Percentiles rank a stretch among this genome's conserved stretches.
Conservation (phyloP, 2,888 invertebrate genomes). For the Rhimphoctona megacephalus region DNA sequence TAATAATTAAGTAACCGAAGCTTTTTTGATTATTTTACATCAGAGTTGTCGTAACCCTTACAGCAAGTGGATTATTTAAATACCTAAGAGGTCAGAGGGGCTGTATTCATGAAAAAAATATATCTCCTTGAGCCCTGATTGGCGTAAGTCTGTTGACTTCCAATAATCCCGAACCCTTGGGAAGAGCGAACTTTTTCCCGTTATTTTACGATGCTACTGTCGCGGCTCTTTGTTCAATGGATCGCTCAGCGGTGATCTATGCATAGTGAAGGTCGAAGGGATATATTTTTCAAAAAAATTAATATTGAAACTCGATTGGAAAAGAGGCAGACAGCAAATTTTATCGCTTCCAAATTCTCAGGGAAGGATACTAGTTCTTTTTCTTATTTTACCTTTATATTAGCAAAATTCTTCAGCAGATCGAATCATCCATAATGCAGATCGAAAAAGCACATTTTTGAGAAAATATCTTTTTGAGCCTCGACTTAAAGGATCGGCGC, state of each 20-base stretch:
- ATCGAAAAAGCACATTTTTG: neutral
- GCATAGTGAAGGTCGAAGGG: constrained; percentile 12
- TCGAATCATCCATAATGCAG: neutral
- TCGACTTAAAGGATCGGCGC: neutral
- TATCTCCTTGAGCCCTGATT: constrained; percentile 19
- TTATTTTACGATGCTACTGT: neutral
- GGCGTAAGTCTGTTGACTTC: constrained; percentile 12
- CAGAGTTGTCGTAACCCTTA: neutral
- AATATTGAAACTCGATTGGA: neutral
- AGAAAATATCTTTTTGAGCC: neutral
- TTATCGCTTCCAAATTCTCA: neutral
- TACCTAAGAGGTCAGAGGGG: neutral
- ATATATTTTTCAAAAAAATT: neutral
- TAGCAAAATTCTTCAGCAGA: neutral
- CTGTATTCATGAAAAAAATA: neutral
- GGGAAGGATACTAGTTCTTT: neutral
- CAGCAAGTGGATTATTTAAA: neutral
- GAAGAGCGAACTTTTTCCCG: constrained; percentile 12
- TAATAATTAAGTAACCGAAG: neutral
- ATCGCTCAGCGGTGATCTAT: constrained; percentile 6
- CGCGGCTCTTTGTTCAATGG: constrained; percentile 18
- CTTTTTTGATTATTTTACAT: neutral
- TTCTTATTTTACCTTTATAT: neutral
- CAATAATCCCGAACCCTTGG: constrained; percentile 3
- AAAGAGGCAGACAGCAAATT: neutral